Evolutionary conservation across 1,140 invertebrate species (phyloP).

Genomic region (Bombus fervidus): DNA sequence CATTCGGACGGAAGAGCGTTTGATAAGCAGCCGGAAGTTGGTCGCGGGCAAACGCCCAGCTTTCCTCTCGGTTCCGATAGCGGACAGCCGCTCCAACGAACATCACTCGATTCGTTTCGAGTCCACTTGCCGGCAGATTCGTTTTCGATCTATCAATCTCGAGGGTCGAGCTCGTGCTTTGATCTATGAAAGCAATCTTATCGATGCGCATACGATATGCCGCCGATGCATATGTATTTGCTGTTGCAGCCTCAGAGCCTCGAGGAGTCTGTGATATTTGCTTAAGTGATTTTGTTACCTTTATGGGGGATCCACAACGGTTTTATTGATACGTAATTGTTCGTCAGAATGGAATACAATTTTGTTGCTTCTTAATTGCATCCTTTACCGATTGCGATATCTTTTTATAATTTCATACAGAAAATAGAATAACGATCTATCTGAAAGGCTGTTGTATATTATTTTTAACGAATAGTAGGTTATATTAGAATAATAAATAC

Average conservation of each 20-base stretch:
- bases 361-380: not conserved
- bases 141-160: constrained; percentile 49
- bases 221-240: constrained; percentile 29
- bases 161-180: constrained; percentile 8
- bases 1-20: constrained; percentile 74
- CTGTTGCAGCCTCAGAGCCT: not conserved
- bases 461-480: no score
- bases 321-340: not conserved
- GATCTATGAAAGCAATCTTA: constrained; percentile 47
- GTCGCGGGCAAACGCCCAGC: constrained; percentile 72
- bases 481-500: no score
- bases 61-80: constrained; percentile 64
- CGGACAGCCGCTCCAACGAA: constrained; percentile 35
- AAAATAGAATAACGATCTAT: no score
- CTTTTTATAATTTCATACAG: no score
- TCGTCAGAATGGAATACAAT: not conserved
- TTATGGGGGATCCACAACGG: not conserved
- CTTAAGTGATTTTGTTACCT: constrained; percentile 34
- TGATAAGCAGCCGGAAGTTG: constrained; percentile 80
- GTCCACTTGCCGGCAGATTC: constrained; percentile 43
- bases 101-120: constrained; percentile 37
- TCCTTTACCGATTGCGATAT: no score
- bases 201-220: constrained; percentile 50
- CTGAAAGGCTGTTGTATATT: no score
- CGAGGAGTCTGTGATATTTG: constrained; percentile 25